Evolutionary conservation across 2,113 vertebrate genomes (phyloP).

Genomic region (Corythornis vintsioides): DNA sequence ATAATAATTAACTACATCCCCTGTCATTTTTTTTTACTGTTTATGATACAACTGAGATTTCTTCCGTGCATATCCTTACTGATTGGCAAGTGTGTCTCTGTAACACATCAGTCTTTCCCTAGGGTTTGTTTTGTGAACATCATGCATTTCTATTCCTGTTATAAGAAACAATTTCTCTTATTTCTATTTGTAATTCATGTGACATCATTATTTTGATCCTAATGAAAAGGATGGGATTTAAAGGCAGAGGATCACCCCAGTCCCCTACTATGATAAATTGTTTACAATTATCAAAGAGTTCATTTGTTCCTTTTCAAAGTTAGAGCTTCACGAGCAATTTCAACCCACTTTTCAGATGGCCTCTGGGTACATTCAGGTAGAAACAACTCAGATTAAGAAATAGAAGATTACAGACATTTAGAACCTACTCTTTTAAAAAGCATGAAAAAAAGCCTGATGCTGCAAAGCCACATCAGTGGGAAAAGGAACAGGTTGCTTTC

Average conservation of each 20-base stretch:
- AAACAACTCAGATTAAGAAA: background rate
- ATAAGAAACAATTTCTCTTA: background rate
- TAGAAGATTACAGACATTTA: background rate
- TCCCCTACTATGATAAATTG: background rate
- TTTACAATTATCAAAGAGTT: background rate
- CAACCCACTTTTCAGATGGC: background rate
- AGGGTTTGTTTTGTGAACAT: background rate
- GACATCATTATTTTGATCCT: background rate
- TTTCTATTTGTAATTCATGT: background rate
- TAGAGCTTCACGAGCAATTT: background rate
- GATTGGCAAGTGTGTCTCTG: background rate
- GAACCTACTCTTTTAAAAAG: background rate
- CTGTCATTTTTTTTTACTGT: slow-evolving; percentile 24
- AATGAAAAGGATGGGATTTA: background rate
- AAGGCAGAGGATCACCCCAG: background rate
- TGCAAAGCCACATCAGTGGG: background rate
- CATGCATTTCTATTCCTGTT: background rate
- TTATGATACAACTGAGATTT: slow-evolving; percentile 20
- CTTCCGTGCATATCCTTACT: background rate
- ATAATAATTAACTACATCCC: slow-evolving; percentile 33
- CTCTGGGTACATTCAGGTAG: background rate
- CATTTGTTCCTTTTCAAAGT: background rate
- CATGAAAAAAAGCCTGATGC: background rate
- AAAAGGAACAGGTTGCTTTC: background rate
- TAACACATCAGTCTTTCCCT: background rate